Evolutionary conservation across 2,113 vertebrate species (phyloP).

Genomic region (Albula goreensis): DNA sequence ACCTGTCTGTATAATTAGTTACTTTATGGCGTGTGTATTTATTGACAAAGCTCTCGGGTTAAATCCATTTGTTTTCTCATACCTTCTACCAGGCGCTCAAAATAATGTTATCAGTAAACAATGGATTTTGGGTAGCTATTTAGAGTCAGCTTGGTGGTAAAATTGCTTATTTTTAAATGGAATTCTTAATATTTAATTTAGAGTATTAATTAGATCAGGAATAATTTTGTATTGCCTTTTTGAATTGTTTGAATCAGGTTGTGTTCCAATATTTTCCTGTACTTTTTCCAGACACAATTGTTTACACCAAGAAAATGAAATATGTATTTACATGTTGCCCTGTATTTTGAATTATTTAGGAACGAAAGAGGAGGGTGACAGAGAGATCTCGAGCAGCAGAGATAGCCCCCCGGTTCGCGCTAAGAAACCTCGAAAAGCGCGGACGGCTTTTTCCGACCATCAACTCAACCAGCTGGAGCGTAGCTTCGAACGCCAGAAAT

Average conservation of each 20-base stretch:
- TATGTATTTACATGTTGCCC: background rate
- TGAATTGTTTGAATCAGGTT: constrained; percentile 19
- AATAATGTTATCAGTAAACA: background rate
- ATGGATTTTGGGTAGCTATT: background rate
- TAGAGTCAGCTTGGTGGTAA: background rate
- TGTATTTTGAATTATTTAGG: constrained; percentile 58
- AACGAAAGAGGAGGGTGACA: constrained; percentile 91
- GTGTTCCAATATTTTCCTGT: background rate
- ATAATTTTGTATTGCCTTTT: constrained; percentile 42
- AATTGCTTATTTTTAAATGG: background rate
- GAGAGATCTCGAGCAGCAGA: constrained; percentile 94
- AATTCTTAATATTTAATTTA: background rate
- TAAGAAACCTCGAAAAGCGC: constrained; percentile 95
- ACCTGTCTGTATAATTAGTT: background rate
- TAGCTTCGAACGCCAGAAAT: constrained; percentile 96
- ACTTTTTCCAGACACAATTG: background rate
- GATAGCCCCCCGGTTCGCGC: constrained; percentile 89
- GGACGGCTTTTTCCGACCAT: constrained; percentile 96
- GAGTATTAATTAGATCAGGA: background rate
- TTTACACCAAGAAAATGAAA: background rate
- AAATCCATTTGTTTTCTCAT: background rate
- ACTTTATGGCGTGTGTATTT: background rate
- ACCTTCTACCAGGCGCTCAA: background rate
- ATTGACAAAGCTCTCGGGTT: background rate
- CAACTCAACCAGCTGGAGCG: constrained; percentile 97